These are phyloP conservation scores for Probaryconus sp. DNA, from an alignment of 1,140 invertebrate species.

Conservation along the genomic window DNA sequence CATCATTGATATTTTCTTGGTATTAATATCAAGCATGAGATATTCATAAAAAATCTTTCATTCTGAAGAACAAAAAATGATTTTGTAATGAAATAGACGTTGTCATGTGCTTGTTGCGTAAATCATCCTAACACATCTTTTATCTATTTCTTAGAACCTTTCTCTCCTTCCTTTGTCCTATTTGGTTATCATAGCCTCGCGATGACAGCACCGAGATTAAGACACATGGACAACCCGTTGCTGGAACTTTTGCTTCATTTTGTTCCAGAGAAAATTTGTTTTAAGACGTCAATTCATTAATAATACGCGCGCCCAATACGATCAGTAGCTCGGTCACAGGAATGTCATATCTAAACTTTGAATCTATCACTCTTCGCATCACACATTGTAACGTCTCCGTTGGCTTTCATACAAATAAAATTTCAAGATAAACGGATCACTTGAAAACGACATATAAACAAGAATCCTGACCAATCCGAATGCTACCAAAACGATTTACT, in stretches of 20 bases:
- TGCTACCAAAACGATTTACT: slow-evolving; percentile 40
- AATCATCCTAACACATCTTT: slow-evolving; percentile 41
- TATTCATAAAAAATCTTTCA: too few relatives aligned
- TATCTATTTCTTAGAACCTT: slow-evolving; percentile 48
- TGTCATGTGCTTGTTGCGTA: slow-evolving; percentile 21
- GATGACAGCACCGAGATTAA: slow-evolving; percentile 52
- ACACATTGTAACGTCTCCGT: slow-evolving; percentile 36
- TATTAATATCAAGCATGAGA: too few relatives aligned
- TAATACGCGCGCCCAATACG: slow-evolving; percentile 45
- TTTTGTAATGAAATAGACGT: slow-evolving; percentile 26
- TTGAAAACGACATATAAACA: slow-evolving; percentile 41
- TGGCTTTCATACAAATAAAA: slow-evolving; percentile 28
- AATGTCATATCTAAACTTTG: slow-evolving; percentile 42
- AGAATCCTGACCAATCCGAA: slow-evolving; percentile 21
- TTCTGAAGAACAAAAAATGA: slow-evolving; percentile 31
- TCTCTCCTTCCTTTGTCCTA: slow-evolving; percentile 9
- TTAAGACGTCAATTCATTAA: slow-evolving; percentile 60
- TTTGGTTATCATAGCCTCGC: slow-evolving; percentile 32
- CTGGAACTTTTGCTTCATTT: slow-evolving; percentile 12
- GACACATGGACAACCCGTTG: slow-evolving; percentile 25
- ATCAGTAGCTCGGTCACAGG: slow-evolving; percentile 49
- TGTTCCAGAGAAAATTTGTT: slow-evolving; percentile 45
- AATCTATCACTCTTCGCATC: slow-evolving; percentile 49
- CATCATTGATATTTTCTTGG: too few relatives aligned
- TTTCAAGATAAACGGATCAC: slow-evolving; percentile 40